A percentile compares a stretch with the other conserved stretches of the same genome.
Evolutionary conservation across 2,113 vertebrate species (phyloP).

Genomic region (Pedionomus torquatus): DNA sequence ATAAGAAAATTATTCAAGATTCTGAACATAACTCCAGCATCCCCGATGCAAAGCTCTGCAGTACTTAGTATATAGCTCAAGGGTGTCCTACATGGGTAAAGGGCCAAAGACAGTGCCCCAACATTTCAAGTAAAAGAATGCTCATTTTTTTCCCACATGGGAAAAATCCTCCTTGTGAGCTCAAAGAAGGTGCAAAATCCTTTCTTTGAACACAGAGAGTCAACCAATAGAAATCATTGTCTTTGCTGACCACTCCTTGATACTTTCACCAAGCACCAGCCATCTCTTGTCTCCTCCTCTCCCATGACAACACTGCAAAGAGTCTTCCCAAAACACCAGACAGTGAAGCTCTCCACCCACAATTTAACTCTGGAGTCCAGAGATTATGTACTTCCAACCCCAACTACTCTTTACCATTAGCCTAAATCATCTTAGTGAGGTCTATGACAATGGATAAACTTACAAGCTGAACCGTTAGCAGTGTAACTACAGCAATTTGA

Average conservation of each 20-base stretch:
- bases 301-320: fast-evolving
- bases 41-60: neutral
- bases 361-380: neutral
- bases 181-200: neutral
- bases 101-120: neutral
- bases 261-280: neutral
- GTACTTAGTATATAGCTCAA: neutral
- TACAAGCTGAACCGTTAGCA: neutral
- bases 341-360: neutral
- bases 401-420: neutral
- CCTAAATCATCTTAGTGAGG: neutral
- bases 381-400: neutral
- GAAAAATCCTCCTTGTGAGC: neutral
- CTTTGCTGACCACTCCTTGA: neutral
- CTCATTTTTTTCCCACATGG: neutral
- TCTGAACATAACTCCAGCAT: neutral
- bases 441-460: fast-evolving
- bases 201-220: neutral
- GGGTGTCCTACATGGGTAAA: neutral
- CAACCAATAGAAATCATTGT: neutral
- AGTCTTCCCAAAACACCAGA: neutral
- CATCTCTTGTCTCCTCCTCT: neutral
- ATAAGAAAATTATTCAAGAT: neutral
- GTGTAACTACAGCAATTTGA: neutral
- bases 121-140: neutral